Evolutionary conservation across 2,797 vertebrate species (phyloP).

Genomic region (Labroides dimidiatus): DNA sequence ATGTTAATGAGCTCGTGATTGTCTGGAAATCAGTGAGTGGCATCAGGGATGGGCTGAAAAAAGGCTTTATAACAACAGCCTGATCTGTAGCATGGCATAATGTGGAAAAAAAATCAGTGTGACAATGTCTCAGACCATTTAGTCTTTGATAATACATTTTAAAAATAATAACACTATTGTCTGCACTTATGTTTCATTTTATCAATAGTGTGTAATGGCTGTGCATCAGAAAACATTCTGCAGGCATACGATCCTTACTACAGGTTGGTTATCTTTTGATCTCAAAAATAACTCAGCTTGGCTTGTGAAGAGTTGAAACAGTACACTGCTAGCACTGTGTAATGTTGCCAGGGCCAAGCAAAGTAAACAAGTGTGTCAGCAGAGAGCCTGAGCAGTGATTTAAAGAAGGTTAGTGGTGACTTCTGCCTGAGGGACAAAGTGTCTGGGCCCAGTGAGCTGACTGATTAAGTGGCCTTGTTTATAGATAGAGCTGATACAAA

Average conservation of each 20-base stretch:
- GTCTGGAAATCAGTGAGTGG: no score
- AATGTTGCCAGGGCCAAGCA: slow-evolving; percentile 13
- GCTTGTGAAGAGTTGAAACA: slow-evolving; percentile 1
- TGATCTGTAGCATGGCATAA: no score
- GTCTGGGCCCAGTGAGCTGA: slow-evolving; percentile 38
- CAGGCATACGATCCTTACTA: background rate
- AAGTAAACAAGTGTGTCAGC: slow-evolving; percentile 56
- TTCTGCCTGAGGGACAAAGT: slow-evolving; percentile 48
- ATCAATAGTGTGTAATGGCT: background rate
- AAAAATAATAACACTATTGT: no score
- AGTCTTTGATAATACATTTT: no score
- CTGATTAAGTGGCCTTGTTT: slow-evolving; percentile 65
- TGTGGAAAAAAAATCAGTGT: no score
- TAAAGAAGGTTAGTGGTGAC: slow-evolving; percentile 50
- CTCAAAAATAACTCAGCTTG: background rate
- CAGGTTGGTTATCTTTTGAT: background rate
- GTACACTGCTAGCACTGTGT: slow-evolving; percentile 28
- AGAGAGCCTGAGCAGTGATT: slow-evolving; percentile 53
- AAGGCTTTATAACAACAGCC: no score
- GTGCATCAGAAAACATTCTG: background rate
- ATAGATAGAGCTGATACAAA: slow-evolving; percentile 49
- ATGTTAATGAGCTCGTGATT: no score
- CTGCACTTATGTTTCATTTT: no score
- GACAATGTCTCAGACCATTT: no score
- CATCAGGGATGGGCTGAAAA: no score